Percentiles rank a stretch among this genome's conserved stretches.
Evolutionary conservation across 2,113 vertebrate species (phyloP).

Genomic region (Rafetus swinhoei): DNA sequence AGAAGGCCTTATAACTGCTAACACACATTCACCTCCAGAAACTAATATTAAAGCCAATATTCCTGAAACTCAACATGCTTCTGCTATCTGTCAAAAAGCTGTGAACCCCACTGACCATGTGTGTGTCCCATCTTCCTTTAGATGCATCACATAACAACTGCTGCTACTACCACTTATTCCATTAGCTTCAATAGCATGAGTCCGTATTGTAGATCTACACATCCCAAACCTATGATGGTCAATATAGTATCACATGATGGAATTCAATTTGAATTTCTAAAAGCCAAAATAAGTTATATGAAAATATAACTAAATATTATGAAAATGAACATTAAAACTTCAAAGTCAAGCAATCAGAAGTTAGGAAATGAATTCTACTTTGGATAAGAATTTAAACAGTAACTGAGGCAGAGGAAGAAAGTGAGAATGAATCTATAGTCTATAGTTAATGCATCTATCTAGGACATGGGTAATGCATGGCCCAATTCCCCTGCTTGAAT

Average conservation of each 20-base stretch:
- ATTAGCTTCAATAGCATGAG: neutral
- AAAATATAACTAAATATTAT: neutral
- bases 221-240: neutral
- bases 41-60: neutral
- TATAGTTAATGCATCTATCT: neutral
- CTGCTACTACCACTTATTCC: neutral
- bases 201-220: neutral
- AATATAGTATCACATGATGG: neutral
- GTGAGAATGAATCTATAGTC: neutral
- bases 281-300: neutral
- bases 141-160: neutral
- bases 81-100: neutral
- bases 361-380: neutral
- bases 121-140: neutral
- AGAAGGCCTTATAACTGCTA: neutral
- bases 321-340: neutral
- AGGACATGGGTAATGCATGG: neutral
- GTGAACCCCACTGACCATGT: neutral
- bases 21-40: neutral
- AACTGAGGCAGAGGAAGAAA: neutral
- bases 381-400: neutral
- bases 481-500: neutral
- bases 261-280: neutral
- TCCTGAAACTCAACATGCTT: neutral
- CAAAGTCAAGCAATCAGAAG: neutral